phyloP scores from a whole-genome alignment of 1,140 invertebrate genomes.

The Globodera ellingtonae region DNA sequence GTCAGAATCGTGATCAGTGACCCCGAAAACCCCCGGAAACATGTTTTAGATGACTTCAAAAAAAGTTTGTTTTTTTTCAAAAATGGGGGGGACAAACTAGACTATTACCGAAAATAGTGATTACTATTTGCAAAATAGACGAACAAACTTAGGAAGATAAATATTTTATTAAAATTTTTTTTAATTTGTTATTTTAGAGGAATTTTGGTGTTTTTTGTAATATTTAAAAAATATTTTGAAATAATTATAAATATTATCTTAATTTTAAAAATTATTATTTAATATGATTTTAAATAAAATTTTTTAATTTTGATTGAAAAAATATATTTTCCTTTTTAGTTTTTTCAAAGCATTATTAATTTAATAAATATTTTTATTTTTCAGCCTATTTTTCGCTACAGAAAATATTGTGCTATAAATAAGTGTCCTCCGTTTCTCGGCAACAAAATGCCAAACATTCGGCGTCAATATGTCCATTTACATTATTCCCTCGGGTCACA shows the following conservation, averaged over 20 bases:
- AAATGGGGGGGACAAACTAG: no score
- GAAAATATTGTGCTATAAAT: neutral
- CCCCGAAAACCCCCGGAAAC: no score
- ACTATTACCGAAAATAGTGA: no score
- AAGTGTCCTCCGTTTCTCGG: neutral
- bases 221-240: neutral
- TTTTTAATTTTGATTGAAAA: no score
- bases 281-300: neutral
- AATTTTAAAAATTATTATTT: no score
- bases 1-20: no score
- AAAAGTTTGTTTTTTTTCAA: no score
- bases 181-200: neutral
- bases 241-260: neutral
- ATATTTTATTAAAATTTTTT: no score
- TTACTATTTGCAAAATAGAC: no score
- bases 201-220: neutral
- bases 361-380: neutral
- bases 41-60: no score
- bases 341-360: neutral
- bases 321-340: neutral
- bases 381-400: neutral
- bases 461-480: neutral
- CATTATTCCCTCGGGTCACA: slow-evolving; percentile 2
- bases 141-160: no score
- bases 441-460: slow-evolving; percentile 1